phyloP scores from a whole-genome alignment of 1,140 invertebrate species.

The Heliothis subflexa region DNA sequence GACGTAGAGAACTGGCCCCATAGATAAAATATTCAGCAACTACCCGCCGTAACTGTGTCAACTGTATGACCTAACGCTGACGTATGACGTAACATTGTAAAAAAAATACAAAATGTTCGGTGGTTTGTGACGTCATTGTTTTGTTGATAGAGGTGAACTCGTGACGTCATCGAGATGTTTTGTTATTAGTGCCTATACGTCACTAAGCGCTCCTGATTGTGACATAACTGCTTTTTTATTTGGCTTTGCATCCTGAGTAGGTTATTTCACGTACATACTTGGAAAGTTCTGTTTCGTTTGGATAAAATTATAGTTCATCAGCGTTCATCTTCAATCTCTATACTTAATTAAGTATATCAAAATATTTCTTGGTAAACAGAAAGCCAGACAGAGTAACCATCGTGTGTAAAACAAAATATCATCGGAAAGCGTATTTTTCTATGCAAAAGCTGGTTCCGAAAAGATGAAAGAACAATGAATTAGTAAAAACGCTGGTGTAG shows the following conservation, averaged over 20 bases:
- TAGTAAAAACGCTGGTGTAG: too few species aligned
- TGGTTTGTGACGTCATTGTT: slow-evolving; percentile 3
- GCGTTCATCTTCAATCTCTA: too few species aligned
- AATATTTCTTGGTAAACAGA: too few species aligned
- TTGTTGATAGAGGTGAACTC: not conserved
- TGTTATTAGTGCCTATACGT: not conserved
- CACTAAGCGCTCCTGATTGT: not conserved
- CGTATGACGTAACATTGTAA: slow-evolving; percentile 1
- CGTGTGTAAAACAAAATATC: not conserved
- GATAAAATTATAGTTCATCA: too few species aligned
- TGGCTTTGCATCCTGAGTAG: too few species aligned
- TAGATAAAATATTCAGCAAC: slow-evolving; percentile 36
- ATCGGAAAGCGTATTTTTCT: not conserved
- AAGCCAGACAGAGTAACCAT: not conserved
- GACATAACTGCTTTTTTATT: too few species aligned
- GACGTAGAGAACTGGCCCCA: slow-evolving; percentile 15
- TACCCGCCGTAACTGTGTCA: slow-evolving; percentile 32
- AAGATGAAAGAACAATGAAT: not conserved
- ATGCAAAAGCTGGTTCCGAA: not conserved
- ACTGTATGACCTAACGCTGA: not conserved
- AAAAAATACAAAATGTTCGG: too few species aligned
- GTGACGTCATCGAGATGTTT: not conserved
- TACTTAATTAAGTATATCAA: too few species aligned
- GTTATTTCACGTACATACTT: too few species aligned
- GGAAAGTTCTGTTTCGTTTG: too few species aligned